phyloP scores from a whole-genome alignment of 2,113 vertebrate species.

The Stigmatopora nigra region DNA sequence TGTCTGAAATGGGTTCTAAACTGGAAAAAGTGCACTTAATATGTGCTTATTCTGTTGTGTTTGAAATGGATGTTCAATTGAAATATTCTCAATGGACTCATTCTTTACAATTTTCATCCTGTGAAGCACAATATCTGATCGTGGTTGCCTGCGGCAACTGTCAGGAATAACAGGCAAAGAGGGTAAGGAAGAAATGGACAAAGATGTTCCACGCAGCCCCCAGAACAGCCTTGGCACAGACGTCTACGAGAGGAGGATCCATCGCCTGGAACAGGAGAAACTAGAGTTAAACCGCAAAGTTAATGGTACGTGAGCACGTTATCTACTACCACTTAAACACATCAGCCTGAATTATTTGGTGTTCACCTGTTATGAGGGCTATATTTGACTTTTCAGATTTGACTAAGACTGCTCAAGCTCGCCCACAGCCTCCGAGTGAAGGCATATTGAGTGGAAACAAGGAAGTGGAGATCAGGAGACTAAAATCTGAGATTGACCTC shows the following conservation, averaged over 20 bases:
- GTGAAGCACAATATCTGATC: constrained; percentile 83
- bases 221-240: constrained; percentile 92
- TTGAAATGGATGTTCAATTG: not conserved
- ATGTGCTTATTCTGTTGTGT: not conserved
- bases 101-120: not conserved
- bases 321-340: not conserved
- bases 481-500: constrained; percentile 92
- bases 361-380: not conserved
- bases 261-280: constrained; percentile 92
- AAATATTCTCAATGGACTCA: not conserved
- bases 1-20: too few species aligned
- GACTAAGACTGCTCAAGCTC: constrained; percentile 87
- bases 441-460: constrained; percentile 73
- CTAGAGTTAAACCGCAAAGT: constrained; percentile 91
- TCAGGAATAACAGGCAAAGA: constrained; percentile 31
- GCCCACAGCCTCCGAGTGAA: constrained; percentile 81
- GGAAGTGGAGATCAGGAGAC: constrained; percentile 89
- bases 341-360: not conserved
- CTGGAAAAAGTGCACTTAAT: not conserved
- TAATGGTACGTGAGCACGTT: constrained; percentile 74
- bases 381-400: constrained; percentile 71
- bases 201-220: constrained; percentile 78
- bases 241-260: constrained; percentile 93
- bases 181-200: constrained; percentile 77
- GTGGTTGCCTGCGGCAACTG: constrained; percentile 80